phyloP scores from a whole-genome alignment of 2,797 vertebrate species.

The Pitangus sulphuratus region DNA sequence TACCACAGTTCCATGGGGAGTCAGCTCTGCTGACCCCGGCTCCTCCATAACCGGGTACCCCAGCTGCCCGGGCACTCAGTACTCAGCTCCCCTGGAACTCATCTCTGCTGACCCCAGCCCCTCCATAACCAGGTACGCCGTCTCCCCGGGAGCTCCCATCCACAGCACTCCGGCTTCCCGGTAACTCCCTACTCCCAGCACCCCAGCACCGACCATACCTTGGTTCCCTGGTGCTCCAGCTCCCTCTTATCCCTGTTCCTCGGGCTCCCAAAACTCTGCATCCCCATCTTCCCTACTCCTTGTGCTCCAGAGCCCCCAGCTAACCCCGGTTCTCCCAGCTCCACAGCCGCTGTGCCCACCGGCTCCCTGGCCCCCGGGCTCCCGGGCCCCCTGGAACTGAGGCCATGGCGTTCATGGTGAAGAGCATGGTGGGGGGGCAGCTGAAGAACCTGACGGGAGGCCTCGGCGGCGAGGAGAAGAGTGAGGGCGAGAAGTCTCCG shows the following conservation, averaged over 20 bases:
- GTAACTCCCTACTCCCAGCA: accelerated
- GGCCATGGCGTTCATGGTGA: slow-evolving; percentile 96
- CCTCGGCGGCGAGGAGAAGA: slow-evolving; percentile 88
- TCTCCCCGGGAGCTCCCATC: accelerated
- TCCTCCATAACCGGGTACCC: neutral
- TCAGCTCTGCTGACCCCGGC: neutral
- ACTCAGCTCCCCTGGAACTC: neutral
- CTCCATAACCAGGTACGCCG: accelerated
- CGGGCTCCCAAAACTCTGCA: accelerated
- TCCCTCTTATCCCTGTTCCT: accelerated
- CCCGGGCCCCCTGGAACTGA: accelerated
- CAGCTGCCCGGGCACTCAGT: neutral
- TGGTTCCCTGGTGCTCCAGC: accelerated
- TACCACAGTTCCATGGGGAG: too few species aligned
- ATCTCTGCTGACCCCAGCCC: neutral
- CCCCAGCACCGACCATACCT: neutral
- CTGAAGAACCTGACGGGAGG: slow-evolving; percentile 96
- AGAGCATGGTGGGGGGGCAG: slow-evolving; percentile 95
- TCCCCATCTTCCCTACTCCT: neutral
- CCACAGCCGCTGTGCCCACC: neutral
- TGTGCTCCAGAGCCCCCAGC: accelerated
- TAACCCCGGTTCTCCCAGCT: neutral
- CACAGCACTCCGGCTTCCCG: accelerated
- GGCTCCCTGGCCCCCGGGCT: neutral
- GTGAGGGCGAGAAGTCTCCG: slow-evolving; percentile 88